Percentiles rank a stretch among this genome's conserved stretches.
These are phyloP conservation scores for Sparidentex hasta DNA, from an alignment of 2,797 vertebrate species.

Conservation along the genomic window DNA sequence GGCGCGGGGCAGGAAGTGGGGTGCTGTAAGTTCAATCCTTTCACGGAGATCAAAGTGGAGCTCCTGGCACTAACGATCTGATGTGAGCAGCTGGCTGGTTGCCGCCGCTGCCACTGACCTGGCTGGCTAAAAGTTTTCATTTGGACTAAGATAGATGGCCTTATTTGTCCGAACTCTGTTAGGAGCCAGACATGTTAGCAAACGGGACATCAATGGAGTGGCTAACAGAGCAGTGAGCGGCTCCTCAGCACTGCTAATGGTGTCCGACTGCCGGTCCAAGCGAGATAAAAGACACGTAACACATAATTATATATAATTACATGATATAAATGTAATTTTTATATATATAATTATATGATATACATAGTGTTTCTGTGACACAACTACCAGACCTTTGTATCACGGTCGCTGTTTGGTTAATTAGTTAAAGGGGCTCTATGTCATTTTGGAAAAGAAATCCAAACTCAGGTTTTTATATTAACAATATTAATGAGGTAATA, in stretches of 20 bases:
- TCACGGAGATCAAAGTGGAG: constrained; percentile 71
- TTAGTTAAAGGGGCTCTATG: too few relatives aligned
- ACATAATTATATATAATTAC: too few relatives aligned
- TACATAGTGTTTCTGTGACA: too few relatives aligned
- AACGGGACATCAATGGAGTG: constrained; percentile 43
- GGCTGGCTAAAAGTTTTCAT: constrained; percentile 59
- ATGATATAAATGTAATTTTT: too few relatives aligned
- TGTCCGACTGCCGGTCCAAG: constrained; percentile 3
- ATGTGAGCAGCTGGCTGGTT: constrained; percentile 50
- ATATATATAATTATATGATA: too few relatives aligned
- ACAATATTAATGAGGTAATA: too few relatives aligned
- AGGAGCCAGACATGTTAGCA: constrained; percentile 43
- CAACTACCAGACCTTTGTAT: too few relatives aligned
- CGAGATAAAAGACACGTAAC: not conserved
- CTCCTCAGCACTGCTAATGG: constrained; percentile 20
- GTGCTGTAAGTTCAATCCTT: constrained; percentile 55
- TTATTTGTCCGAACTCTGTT: constrained; percentile 45
- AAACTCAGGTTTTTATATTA: too few relatives aligned
- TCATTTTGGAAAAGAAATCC: too few relatives aligned
- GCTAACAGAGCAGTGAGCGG: constrained; percentile 28
- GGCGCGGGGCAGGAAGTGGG: constrained; percentile 34
- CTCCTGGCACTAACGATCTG: constrained; percentile 54
- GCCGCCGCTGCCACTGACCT: constrained; percentile 52
- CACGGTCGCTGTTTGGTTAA: too few relatives aligned
- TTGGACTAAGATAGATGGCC: constrained; percentile 59